phyloP scores from a whole-genome alignment of 2,797 vertebrate species.

The Meda fulgida region DNA sequence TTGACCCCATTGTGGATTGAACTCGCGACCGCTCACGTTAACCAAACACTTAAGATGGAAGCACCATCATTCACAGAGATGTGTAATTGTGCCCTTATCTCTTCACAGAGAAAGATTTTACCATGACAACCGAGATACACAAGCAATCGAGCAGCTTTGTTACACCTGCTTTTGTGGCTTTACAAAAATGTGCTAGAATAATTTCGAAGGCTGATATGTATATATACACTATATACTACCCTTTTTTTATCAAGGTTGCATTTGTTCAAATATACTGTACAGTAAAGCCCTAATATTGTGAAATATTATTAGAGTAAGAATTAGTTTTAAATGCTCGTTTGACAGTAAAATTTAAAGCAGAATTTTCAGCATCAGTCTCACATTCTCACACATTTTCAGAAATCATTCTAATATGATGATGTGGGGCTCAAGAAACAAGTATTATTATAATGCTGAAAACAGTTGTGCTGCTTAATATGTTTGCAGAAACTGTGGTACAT shows the following conservation, averaged over 20 bases:
- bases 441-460: background rate
- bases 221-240: background rate
- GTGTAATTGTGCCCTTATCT: constrained; percentile 25
- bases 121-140: constrained; percentile 21
- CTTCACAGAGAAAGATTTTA: background rate
- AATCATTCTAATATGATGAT: background rate
- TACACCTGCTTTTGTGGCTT: constrained; percentile 4
- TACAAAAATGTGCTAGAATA: background rate
- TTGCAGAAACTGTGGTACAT: background rate
- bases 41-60: constrained; percentile 41
- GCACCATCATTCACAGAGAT: constrained; percentile 17
- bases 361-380: too few species aligned
- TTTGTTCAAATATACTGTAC: background rate
- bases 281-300: background rate
- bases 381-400: background rate
- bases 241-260: background rate
- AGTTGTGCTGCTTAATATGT: background rate
- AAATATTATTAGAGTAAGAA: background rate
- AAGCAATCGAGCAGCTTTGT: background rate
- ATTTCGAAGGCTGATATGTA: background rate
- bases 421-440: too few species aligned
- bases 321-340: too few species aligned
- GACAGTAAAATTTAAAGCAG: too few species aligned
- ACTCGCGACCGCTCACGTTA: background rate
- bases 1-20: constrained; percentile 26